Evolutionary conservation across 1,140 invertebrate species (phyloP).

Genomic region (Drosophila teissieri): DNA sequence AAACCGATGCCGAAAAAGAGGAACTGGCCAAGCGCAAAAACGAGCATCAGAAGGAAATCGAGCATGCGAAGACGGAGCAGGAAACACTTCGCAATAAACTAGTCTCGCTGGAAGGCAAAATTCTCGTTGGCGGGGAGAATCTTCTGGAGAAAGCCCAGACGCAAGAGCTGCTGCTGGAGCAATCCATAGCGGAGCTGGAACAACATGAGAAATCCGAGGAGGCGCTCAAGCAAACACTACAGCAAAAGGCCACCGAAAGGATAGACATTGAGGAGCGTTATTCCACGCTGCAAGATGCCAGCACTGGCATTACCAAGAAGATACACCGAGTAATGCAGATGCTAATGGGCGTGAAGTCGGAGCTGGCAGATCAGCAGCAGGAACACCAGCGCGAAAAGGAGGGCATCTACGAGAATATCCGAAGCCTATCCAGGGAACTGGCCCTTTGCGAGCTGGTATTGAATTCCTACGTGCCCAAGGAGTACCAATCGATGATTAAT

Average conservation of each 20-base stretch:
- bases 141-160: slow-evolving; percentile 98
- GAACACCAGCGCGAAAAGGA: slow-evolving; percentile 99
- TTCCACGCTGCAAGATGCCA: slow-evolving; percentile 96
- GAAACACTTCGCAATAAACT: slow-evolving; percentile 94
- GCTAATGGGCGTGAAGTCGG: slow-evolving; percentile 92
- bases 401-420: slow-evolving; percentile 95
- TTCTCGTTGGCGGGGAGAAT: slow-evolving; percentile 99
- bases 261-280: slow-evolving; percentile 99
- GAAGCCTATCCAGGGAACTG: slow-evolving; percentile 95
- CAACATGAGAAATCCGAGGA: slow-evolving; percentile 92
- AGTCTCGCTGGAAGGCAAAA: slow-evolving; percentile 96
- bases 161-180: slow-evolving; percentile 95
- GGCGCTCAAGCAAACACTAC: slow-evolving; percentile 91
- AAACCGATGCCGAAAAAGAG: slow-evolving; percentile 87
- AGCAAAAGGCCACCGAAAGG: slow-evolving; percentile 95
- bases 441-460: slow-evolving; percentile 94
- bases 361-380: slow-evolving; percentile 94
- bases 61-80: slow-evolving; percentile 87
- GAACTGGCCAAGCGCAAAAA: slow-evolving; percentile 86
- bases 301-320: slow-evolving; percentile 95
- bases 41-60: slow-evolving; percentile 86
- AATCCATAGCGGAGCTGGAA: slow-evolving; percentile 95
- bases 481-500: slow-evolving; percentile 97
- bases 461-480: slow-evolving; percentile 95
- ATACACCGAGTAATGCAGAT: slow-evolving; percentile 94